Evolutionary conservation across 1,140 invertebrate genomes (phyloP), one percentile per base, ranked within the genome.

Genomic region (Chionoecetes opilio): DNA sequence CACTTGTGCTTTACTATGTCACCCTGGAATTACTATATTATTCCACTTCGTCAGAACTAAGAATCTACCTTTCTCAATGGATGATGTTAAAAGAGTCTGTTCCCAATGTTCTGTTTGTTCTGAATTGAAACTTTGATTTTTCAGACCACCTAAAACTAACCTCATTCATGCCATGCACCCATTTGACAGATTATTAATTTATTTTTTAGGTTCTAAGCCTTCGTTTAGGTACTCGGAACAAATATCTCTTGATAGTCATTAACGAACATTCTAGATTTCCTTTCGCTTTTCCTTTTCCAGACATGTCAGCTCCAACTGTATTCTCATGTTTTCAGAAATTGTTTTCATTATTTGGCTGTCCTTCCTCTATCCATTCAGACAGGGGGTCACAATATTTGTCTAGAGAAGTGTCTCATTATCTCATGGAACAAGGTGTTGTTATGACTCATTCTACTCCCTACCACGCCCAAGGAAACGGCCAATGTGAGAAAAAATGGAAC

Each of bases 381-480:
- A 37, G 29, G 3, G n/a, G 8, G 3, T 2, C 84, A 8, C 35
- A 34, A n/a, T 86, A 31, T 86, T 31, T 86, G 29, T 86, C 84
- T 26, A 5, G 84, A n/a, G 84, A 86, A 86, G 84, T 86, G 5
- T 14, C 2, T 17, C 38, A 86, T 17, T 35, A 31, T 35, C 35
- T 86, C 6, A 34, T 86, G 84, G 84, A 86, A n/a, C 14, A 86
- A 9, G 84, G 35, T 86, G 29, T 86, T 9, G 84, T 86, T 86
- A 29, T 29, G 14, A n/a, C n/a, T n/a, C n/a, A n/a, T n/a, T n/a
- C n/a, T n/a, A 86, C 84, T 41, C 38, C n/a, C n/a, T n/a, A n/a
- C n/a, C n/a, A n/a, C n/a, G n/a, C n/a, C n/a, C n/a, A n/a, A n/a
- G n/a, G n/a, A n/a, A n/a, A n/a, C n/a, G n/a, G n/a, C n/a, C n/a